Evolutionary conservation across 2,888 invertebrate genomes (phyloP).

Genomic region (Drosophila cracens): DNA sequence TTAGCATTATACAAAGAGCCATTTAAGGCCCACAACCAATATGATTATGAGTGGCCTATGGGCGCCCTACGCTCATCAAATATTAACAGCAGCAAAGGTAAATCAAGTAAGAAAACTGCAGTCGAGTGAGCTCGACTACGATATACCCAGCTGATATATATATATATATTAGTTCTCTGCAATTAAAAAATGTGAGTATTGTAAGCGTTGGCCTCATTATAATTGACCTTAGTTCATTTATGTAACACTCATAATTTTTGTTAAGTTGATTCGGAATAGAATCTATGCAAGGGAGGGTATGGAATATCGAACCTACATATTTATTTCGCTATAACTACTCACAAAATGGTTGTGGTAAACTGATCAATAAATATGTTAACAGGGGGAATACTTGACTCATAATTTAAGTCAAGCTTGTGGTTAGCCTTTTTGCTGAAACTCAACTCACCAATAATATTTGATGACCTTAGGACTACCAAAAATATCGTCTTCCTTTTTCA

Average conservation of each 20-base stretch:
- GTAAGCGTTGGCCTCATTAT: neutral
- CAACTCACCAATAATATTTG: neutral
- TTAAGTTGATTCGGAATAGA: neutral
- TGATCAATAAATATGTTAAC: neutral
- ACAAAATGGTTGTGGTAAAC: neutral
- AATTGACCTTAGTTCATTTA: neutral
- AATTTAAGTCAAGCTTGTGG: neutral
- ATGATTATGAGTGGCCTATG: constrained; percentile 42
- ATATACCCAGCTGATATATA: neutral
- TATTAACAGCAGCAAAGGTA: constrained; percentile 31
- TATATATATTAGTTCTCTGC: neutral
- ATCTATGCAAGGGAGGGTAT: neutral
- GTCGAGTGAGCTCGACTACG: neutral
- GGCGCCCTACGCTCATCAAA: constrained; percentile 34
- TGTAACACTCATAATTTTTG: neutral
- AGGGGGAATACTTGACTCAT: neutral
- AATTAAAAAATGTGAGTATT: neutral
- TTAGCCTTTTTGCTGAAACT: neutral
- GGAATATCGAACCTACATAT: neutral
- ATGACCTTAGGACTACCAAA: neutral
- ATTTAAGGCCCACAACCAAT: constrained; percentile 61
- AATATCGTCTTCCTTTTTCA: neutral
- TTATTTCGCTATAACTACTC: neutral
- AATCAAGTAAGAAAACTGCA: neutral
- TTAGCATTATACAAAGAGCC: constrained; percentile 72